Evolutionary conservation across 2,888 invertebrate species (phyloP).

Genomic region (Apotomis turbidana): DNA sequence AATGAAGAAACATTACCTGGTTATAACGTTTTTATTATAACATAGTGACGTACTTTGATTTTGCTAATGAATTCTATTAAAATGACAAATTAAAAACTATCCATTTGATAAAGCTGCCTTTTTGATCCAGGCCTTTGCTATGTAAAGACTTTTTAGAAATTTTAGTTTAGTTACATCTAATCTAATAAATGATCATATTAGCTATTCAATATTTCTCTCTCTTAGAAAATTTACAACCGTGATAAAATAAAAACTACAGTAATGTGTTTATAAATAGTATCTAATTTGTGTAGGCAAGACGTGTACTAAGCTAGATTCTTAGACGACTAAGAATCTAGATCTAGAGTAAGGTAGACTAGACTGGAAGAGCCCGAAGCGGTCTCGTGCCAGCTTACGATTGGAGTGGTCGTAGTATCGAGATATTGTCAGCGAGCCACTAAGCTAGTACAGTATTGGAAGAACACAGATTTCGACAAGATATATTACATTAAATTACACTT

Average conservation of each 20-base stretch:
- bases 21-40: not conserved
- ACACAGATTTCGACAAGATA: conserved; percentile 72
- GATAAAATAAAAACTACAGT: conserved; percentile 45
- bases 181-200: conserved; percentile 59
- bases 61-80: not conserved
- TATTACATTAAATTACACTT: conserved; percentile 57
- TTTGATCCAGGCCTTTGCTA: conserved; percentile 54
- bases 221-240: conserved; percentile 73
- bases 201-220: conserved; percentile 67
- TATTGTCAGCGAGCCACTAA: conserved; percentile 73
- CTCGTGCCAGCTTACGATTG: conserved; percentile 16
- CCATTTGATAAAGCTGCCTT: conserved; percentile 8
- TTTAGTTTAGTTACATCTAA: conserved; percentile 54
- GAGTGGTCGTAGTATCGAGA: conserved; percentile 43
- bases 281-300: conserved; percentile 37
- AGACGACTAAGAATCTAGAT: not conserved
- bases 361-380: not conserved
- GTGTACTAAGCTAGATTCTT: conserved; percentile 16
- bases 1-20: not conserved
- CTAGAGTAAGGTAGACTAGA: conserved; percentile 22
- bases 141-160: conserved; percentile 50
- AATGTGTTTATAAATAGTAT: conserved; percentile 42
- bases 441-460: conserved; percentile 75
- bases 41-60: not conserved
- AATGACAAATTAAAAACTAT: conserved; percentile 1